Evolutionary conservation across 1,140 invertebrate genomes (phyloP), one percentile per base, ranked within the genome.

Genomic region (Palaemon carinicauda): DNA sequence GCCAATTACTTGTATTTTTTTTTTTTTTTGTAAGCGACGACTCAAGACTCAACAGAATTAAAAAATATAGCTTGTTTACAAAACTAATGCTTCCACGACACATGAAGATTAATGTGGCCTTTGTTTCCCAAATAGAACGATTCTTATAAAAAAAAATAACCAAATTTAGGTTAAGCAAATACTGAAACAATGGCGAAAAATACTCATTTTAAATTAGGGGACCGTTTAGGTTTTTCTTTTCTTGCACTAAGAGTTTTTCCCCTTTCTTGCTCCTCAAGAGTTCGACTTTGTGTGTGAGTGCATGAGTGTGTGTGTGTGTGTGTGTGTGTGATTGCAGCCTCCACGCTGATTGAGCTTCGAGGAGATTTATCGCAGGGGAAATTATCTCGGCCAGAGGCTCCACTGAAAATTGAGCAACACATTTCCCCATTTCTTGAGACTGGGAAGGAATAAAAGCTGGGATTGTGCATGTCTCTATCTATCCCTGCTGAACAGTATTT

Each of bases 321-420:
- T 41, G 21, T 29, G 56, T 56, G 65, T 77, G 60, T 80, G 83
- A 84, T 86, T 86, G 83, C 83, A 69, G 74, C 52, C 82, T 77
- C 73, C 74, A 51, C 82, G 73, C 83, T 86, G 83, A 86, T 86
- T 86, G 83, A 86, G 83, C 78, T 86, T 52, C 75, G 10, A 33
- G 77, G 69, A 86, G 78, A 86, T 86, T 86, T 86, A 86, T 86
- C 4, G 83, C 69, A 24, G 17, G 17, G 69, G 83, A 86, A 86
- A 86, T 86, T 86, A 86, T 86, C 83, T 84, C 73, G 41, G 82
- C 71, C 82, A 60, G 74, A 33, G 65, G 73, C 73, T 77, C 73
- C 73, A 75, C 82, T 69, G 83, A 86, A 86, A 86, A 86, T 86
- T 86, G 83, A 86, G 77, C 83, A 86, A 86, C 83, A 86, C 78